Conservation (phyloP, 2,797 vertebrate genomes). For the Oryzias sinensis region DNA sequence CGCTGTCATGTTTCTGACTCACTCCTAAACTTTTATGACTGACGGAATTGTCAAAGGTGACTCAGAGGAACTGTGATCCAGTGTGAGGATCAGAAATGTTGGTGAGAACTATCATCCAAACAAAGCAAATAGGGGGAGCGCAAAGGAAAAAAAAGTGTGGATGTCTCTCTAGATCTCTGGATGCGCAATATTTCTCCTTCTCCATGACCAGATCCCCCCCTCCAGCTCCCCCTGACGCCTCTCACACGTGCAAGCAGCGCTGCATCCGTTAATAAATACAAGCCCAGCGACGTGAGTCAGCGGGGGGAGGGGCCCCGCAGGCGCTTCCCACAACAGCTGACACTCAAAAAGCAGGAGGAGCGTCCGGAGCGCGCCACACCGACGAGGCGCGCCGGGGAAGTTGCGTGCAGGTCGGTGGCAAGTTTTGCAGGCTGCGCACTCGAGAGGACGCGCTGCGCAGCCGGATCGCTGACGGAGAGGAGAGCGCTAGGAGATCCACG, state of each 20-base stretch:
- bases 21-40: too few species aligned
- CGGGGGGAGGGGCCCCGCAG: constrained; percentile 35
- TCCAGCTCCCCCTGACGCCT: not conserved
- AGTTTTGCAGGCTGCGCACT: constrained; percentile 16
- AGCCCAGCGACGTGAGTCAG: constrained; percentile 38
- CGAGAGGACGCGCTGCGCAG: not conserved
- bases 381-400: constrained; percentile 36
- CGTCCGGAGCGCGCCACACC: not conserved
- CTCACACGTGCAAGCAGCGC: not conserved
- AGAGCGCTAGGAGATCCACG: not conserved
- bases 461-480: constrained; percentile 12
- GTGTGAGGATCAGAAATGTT: too few species aligned
- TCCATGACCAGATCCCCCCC: constrained; percentile 11
- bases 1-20: too few species aligned
- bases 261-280: constrained; percentile 21
- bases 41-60: too few species aligned
- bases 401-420: constrained; percentile 13
- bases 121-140: too few species aligned
- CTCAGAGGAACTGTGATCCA: too few species aligned
- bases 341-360: constrained; percentile 30
- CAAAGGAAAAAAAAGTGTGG: too few species aligned
- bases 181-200: not conserved
- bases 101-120: too few species aligned
- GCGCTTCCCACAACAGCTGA: constrained; percentile 30
- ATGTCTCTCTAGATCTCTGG: not conserved